These are phyloP conservation scores for Ochlodes sylvanus DNA, from an alignment of 2,888 invertebrate genomes.

Conservation along the genomic window DNA sequence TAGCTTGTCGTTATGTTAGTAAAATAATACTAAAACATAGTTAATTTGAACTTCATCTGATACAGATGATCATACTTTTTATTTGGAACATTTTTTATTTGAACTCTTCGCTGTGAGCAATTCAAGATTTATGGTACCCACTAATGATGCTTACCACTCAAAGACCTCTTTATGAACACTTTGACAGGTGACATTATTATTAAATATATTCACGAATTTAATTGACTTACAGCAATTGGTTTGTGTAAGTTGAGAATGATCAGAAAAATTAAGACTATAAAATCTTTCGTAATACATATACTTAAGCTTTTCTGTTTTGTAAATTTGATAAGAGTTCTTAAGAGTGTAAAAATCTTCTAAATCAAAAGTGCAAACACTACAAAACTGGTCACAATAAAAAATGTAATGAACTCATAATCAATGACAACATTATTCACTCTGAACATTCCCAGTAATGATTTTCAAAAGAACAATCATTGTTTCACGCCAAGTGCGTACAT, in stretches of 20 bases:
- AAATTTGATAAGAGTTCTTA: too few relatives aligned
- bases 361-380: conserved; percentile 3
- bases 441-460: background rate
- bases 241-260: too few relatives aligned
- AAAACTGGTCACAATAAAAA: conserved; percentile 6
- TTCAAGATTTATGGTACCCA: conserved; percentile 38
- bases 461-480: conserved; percentile 11
- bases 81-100: conserved; percentile 70
- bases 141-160: background rate
- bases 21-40: conserved; percentile 65
- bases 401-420: background rate
- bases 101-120: conserved; percentile 74
- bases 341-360: background rate
- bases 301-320: too few relatives aligned
- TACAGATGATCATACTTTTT: conserved; percentile 71
- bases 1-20: conserved; percentile 73
- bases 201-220: too few relatives aligned
- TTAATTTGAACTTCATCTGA: conserved; percentile 82
- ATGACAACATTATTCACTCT: background rate
- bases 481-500: conserved; percentile 9
- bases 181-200: too few relatives aligned
- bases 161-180: too few relatives aligned
- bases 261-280: too few relatives aligned
- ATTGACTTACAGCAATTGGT: too few relatives aligned
- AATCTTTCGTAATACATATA: too few relatives aligned